Evolutionary conservation across 1,140 invertebrate genomes (phyloP).

Genomic region (Penaeus indicus): DNA sequence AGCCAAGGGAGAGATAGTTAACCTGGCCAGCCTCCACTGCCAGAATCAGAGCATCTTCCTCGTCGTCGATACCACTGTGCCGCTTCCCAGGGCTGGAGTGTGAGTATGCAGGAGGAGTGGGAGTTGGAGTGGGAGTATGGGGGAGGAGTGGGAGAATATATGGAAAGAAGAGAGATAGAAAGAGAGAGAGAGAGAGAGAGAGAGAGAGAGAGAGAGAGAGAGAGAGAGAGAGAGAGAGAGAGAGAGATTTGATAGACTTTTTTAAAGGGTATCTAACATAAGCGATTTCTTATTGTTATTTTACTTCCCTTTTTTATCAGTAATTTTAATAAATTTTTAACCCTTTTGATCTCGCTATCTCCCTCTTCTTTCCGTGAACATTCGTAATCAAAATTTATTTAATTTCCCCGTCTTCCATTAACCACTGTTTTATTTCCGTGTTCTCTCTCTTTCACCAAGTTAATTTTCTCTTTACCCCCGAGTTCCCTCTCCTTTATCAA

Average conservation of each 20-base stretch:
- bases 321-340: too few relatives aligned
- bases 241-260: background rate
- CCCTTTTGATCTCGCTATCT: too few relatives aligned
- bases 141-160: conserved; percentile 29
- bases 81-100: conserved; percentile 70
- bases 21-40: conserved; percentile 74
- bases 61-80: conserved; percentile 77
- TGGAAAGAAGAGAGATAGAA: background rate
- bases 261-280: background rate
- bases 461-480: too few relatives aligned
- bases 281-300: background rate
- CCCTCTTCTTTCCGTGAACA: too few relatives aligned
- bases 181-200: background rate
- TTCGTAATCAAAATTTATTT: too few relatives aligned
- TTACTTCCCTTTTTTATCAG: background rate
- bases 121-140: background rate
- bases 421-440: too few relatives aligned
- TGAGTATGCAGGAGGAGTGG: conserved; percentile 17
- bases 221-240: background rate
- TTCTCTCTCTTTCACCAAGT: too few relatives aligned
- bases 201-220: background rate
- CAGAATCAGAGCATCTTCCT: conserved; percentile 76
- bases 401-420: too few relatives aligned
- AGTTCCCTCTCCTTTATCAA: too few relatives aligned
- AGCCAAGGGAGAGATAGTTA: conserved; percentile 74